Evolutionary conservation across 2,797 vertebrate genomes (phyloP), one percentile per base, ranked within the genome.

Genomic region (Chelon auratus): DNA sequence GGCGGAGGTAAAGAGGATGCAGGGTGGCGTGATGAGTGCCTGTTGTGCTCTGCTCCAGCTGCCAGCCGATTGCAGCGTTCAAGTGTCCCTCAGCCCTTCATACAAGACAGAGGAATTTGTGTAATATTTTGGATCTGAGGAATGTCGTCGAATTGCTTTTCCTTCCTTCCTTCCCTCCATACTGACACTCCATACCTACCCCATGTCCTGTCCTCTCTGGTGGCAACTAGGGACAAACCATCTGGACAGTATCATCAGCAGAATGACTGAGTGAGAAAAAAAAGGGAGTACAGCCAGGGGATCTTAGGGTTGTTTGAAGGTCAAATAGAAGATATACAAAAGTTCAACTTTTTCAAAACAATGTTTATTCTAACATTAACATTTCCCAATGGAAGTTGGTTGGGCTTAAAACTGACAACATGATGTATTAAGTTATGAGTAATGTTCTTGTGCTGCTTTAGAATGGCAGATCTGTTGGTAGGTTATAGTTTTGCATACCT

Each of bases 11-110:
- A 67, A 75, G 72, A 72, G 80, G 78, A 82, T 77, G 78, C n/a
- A 30, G 64, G 56, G 76, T 58, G 73, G 78, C 77, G 76, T 80
- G 86, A 81, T 57, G 84, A 75, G 75, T 12, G 47, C 69, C 69
- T 82, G 90, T 82, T 77, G 55, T 81, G 77, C 72, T 78, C 67
- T 77, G 80, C 78, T 89, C 69, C 58, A 68, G 81, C 82, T 87
- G 81, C 80, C 86, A 91, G 80, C 80, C 92, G 83, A 86, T 87
- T 61, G 64, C 53, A 22, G 52, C 76, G 74, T 85, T 85, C 80
- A 80, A 87, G 72, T 71, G 68, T 83, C 75, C 69, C 77, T 87
- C 77, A 59, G 78, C 79, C 81, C 67, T 80, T 68, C 71, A 69
- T 37, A 60, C 63, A 57, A 80, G 71, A 84, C 58, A 59, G 77